Evolutionary conservation across 1,140 invertebrate species (phyloP).

Genomic region (Heliconius eleuchia): DNA sequence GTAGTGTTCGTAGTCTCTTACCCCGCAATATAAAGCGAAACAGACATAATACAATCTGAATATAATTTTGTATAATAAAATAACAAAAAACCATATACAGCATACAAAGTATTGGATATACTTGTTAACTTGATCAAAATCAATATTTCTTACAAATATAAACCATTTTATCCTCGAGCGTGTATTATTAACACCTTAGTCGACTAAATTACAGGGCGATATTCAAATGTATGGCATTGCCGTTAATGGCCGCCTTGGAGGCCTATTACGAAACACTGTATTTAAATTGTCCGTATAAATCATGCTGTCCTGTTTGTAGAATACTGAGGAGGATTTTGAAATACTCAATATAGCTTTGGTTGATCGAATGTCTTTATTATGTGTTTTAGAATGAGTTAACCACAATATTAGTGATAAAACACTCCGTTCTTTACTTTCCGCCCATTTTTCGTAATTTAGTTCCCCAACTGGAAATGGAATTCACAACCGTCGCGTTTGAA

Average conservation of each 20-base stretch:
- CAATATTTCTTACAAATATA: conserved; percentile 27
- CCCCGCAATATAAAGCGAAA: no score
- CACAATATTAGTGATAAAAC: no score
- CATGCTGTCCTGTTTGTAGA: conserved; percentile 29
- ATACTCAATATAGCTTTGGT: background rate
- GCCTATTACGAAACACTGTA: conserved; percentile 36
- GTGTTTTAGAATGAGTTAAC: no score
- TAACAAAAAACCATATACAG: background rate
- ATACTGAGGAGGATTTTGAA: background rate
- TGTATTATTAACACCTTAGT: conserved; percentile 47
- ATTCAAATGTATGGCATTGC: conserved; percentile 46
- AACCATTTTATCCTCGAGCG: conserved; percentile 18
- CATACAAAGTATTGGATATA: background rate
- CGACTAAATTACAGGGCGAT: conserved; percentile 46
- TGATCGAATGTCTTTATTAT: background rate
- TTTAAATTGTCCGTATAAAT: conserved; percentile 42
- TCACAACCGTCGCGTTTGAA: no score
- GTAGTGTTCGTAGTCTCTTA: no score
- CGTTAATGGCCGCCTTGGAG: conserved; percentile 43
- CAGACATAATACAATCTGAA: no score
- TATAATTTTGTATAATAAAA: background rate
- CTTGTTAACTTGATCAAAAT: conserved; percentile 29
- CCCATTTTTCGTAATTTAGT: no score
- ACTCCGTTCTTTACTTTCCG: no score
- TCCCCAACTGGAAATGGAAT: no score